phyloP scores from a whole-genome alignment of 2,797 vertebrate genomes.

The Danio aesculapii region DNA sequence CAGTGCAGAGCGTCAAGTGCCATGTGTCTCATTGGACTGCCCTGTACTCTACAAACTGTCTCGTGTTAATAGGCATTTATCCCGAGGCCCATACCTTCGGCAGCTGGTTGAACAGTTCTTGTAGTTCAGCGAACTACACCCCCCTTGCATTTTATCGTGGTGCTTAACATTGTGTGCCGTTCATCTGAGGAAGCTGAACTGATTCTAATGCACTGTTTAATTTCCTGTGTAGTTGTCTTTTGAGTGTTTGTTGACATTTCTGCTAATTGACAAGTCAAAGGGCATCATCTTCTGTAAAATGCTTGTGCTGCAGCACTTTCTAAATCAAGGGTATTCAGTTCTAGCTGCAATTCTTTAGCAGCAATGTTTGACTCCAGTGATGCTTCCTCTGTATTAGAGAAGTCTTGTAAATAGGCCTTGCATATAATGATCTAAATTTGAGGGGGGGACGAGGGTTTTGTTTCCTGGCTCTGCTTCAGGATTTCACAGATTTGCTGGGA shows the following conservation, averaged over 20 bases:
- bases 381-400: slow-evolving; percentile 60
- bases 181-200: slow-evolving; percentile 27
- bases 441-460: slow-evolving; percentile 48
- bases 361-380: slow-evolving; percentile 10
- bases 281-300: slow-evolving; percentile 18
- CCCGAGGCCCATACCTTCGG: slow-evolving; percentile 92
- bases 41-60: slow-evolving; percentile 94
- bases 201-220: slow-evolving; percentile 48
- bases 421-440: slow-evolving; percentile 62
- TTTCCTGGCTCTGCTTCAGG: slow-evolving; percentile 20
- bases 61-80: slow-evolving; percentile 88
- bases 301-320: slow-evolving; percentile 62
- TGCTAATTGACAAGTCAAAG: background rate
- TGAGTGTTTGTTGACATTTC: slow-evolving; percentile 26
- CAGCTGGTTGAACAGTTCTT: slow-evolving; percentile 97
- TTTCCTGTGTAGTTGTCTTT: slow-evolving; percentile 32
- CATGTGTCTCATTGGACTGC: slow-evolving; percentile 92
- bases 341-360: slow-evolving; percentile 37
- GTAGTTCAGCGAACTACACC: slow-evolving; percentile 58
- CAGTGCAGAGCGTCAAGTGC: slow-evolving; percentile 86
- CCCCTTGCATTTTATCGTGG: slow-evolving; percentile 60
- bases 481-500: slow-evolving; percentile 30
- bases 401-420: slow-evolving; percentile 70
- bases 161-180: slow-evolving; percentile 64
- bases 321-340: slow-evolving; percentile 44